These are phyloP conservation scores for Biston betularia DNA, from an alignment of 2,888 invertebrate species.

Conservation along the genomic window DNA sequence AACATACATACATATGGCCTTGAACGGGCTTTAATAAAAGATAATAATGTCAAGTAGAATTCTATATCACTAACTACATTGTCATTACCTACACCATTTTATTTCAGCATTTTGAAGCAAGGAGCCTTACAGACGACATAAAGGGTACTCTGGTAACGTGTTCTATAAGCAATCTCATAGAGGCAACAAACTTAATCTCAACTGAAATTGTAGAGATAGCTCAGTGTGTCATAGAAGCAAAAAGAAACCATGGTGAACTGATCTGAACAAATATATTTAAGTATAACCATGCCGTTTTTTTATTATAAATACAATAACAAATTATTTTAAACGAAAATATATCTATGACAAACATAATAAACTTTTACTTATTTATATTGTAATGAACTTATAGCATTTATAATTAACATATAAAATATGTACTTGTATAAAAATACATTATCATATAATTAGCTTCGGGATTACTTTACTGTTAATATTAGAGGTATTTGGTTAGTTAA, in stretches of 20 bases:
- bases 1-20: neutral
- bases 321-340: neutral
- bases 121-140: conserved; percentile 53
- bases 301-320: neutral
- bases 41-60: neutral
- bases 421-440: no score
- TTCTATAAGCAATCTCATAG: conserved; percentile 56
- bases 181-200: conserved; percentile 52
- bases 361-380: neutral
- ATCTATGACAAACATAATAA: neutral
- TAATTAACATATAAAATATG: no score
- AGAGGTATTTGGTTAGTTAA: neutral
- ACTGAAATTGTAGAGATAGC: conserved; percentile 52
- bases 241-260: conserved; percentile 19
- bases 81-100: neutral
- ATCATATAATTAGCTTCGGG: no score
- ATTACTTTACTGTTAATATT: no score
- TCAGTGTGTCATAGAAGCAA: conserved; percentile 52
- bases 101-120: conserved; percentile 57
- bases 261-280: neutral
- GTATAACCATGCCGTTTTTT: neutral
- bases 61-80: neutral
- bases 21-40: neutral
- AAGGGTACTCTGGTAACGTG: conserved; percentile 55
- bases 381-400: no score